Evolutionary conservation across 2,888 invertebrate genomes (phyloP).

Genomic region (Bruchidius siliquastri): DNA sequence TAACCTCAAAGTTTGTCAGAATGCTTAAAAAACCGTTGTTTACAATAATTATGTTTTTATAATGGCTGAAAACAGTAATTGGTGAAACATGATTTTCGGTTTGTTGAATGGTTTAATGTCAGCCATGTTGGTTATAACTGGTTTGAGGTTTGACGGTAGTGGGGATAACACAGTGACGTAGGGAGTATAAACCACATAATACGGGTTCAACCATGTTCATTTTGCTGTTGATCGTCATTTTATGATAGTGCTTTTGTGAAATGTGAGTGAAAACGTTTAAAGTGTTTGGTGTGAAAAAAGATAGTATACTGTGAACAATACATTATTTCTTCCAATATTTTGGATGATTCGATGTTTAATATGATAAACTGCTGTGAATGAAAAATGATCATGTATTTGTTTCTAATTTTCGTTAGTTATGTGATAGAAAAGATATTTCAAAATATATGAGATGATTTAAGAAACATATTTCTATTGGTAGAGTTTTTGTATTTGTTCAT

Average conservation of each 20-base stretch:
- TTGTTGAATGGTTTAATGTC: not conserved
- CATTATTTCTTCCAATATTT: too few species aligned
- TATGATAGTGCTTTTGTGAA: not conserved
- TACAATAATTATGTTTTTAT: not conserved
- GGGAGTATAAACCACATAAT: not conserved
- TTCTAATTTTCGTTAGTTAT: too few species aligned
- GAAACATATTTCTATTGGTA: too few species aligned
- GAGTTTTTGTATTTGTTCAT: too few species aligned
- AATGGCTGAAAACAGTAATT: not conserved
- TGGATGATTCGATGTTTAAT: too few species aligned
- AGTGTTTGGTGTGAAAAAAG: too few species aligned
- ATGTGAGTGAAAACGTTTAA: too few species aligned
- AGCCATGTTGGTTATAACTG: not conserved
- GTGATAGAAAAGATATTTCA: too few species aligned
- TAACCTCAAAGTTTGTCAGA: not conserved
- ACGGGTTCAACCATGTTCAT: not conserved
- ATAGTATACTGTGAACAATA: too few species aligned
- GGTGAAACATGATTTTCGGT: not conserved
- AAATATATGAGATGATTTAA: too few species aligned
- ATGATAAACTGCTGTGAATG: too few species aligned
- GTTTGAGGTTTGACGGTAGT: not conserved
- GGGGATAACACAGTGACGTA: not conserved
- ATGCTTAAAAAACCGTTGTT: not conserved
- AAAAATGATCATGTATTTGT: too few species aligned
- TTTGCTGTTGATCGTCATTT: not conserved